Conservation (phyloP, 2,797 vertebrate genomes). For the Remorina albescens region DNA sequence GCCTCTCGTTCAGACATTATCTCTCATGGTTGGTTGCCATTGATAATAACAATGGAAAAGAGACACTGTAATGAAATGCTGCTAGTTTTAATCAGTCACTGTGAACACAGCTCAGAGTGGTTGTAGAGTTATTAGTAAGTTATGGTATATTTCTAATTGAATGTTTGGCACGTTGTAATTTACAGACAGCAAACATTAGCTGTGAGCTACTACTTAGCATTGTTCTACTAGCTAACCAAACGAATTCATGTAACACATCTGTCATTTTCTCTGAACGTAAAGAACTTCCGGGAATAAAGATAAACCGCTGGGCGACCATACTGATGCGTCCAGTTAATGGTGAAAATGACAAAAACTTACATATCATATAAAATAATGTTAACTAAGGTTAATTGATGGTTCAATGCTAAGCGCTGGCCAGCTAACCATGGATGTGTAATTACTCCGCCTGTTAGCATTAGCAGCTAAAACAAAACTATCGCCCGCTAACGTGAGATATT, state of each 20-base stretch:
- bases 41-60: background rate
- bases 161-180: background rate
- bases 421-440: background rate
- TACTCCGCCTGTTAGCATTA: background rate
- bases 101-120: too few relatives aligned
- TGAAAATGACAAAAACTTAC: background rate
- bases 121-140: too few relatives aligned
- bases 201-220: background rate
- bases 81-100: background rate
- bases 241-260: too few relatives aligned
- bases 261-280: rapidly evolving
- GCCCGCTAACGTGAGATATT: rapidly evolving
- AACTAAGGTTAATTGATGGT: background rate
- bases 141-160: background rate
- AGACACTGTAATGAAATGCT: background rate
- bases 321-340: too few relatives aligned
- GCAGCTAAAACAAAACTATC: background rate
- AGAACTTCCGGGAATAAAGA: rapidly evolving
- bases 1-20: background rate
- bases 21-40: background rate
- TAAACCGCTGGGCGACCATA: background rate
- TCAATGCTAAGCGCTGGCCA: conserved; percentile 1
- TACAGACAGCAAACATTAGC: background rate
- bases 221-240: background rate
- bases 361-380: background rate